Conservation (phyloP, 2,888 invertebrate species). For the Miltochrista miniata region DNA sequence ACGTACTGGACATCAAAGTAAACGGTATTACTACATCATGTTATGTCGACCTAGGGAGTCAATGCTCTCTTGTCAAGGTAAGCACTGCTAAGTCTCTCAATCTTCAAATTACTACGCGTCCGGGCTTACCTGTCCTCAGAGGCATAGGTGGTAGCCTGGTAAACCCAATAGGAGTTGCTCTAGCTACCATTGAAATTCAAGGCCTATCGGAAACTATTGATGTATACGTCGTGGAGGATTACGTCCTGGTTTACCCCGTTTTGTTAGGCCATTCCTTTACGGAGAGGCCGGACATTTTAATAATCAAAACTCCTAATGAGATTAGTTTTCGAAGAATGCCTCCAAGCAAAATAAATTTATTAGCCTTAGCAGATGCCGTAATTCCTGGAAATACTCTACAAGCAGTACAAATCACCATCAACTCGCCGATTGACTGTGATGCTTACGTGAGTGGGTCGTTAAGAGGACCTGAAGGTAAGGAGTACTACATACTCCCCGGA, state of each 20-base stretch:
- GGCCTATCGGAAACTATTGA: neutral
- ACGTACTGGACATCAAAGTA: neutral
- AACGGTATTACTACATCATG: neutral
- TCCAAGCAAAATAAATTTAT: too few species aligned
- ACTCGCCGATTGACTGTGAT: too few species aligned
- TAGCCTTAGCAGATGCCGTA: too few species aligned
- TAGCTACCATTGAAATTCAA: neutral
- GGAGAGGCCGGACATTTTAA: neutral
- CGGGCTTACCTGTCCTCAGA: neutral
- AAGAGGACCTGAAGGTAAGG: too few species aligned
- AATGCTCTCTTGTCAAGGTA: neutral
- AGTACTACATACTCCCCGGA: too few species aligned
- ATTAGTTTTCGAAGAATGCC: neutral
- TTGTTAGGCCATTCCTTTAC: conserved; percentile 3
- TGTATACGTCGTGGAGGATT: neutral
- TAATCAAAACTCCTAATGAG: neutral
- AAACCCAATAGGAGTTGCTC: neutral
- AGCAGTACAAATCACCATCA: too few species aligned
- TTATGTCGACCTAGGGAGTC: neutral
- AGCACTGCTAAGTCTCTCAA: neutral
- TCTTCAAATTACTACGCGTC: neutral
- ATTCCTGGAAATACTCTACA: too few species aligned
- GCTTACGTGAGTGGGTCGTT: too few species aligned
- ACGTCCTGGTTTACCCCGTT: neutral
- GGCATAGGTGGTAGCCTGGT: neutral